A percentile compares a stretch with the other conserved stretches of the same genome.
phyloP scores from a whole-genome alignment of 2,888 invertebrate genomes.

The Cetonia aurata region DNA sequence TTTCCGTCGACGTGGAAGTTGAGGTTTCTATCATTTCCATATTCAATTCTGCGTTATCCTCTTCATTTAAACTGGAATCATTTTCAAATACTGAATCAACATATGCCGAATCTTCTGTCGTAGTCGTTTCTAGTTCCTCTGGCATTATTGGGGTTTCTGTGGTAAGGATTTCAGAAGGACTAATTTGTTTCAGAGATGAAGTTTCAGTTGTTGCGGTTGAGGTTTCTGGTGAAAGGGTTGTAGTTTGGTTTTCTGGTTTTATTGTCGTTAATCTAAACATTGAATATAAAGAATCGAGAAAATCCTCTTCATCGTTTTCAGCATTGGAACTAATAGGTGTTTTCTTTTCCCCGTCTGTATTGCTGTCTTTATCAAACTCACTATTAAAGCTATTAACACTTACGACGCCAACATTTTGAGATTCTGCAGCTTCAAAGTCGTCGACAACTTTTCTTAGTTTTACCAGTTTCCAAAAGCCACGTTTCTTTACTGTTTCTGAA shows the following conservation, averaged over 20 bases:
- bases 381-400: constrained; percentile 56
- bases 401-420: constrained; percentile 75
- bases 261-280: constrained; percentile 61
- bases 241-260: constrained; percentile 32
- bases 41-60: constrained; percentile 66
- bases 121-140: constrained; percentile 39
- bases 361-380: constrained; percentile 58
- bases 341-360: constrained; percentile 58
- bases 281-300: constrained; percentile 60
- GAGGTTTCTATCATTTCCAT: constrained; percentile 76
- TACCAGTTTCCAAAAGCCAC: constrained; percentile 82
- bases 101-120: constrained; percentile 32
- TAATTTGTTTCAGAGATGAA: not conserved
- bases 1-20: constrained; percentile 85
- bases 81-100: not conserved
- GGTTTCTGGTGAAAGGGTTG: constrained; percentile 25
- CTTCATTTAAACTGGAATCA: constrained; percentile 40
- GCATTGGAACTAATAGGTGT: not conserved
- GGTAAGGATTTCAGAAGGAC: constrained; percentile 16
- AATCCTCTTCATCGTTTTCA: constrained; percentile 16
- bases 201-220: constrained; percentile 5
- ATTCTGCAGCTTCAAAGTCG: constrained; percentile 83
- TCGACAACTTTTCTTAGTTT: constrained; percentile 71
- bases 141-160: constrained; percentile 45
- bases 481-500: constrained; percentile 66